Base-by-base conservation (phyloP, 2,888 invertebrate species). In the Blastobasis lacticolella region DNA sequence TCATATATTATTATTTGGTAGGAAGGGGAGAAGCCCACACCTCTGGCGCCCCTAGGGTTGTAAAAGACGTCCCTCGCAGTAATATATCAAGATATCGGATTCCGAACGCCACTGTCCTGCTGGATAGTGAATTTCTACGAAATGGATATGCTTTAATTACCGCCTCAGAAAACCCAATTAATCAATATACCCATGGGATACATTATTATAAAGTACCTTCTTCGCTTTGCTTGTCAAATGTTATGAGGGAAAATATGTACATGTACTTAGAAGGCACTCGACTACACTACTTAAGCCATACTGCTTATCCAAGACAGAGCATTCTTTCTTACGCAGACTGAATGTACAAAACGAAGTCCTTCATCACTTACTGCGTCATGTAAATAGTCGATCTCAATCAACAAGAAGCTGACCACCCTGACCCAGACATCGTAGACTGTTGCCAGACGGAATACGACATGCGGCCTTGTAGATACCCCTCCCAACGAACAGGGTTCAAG, bases 71-170 rank as follows among this genome's bases (percentile, higher is more conserved):
- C 76, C 82, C 68, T 62, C 62, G 63, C 60, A 23, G 69, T 71
- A 73, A 79, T 81, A 76, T 74, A 83, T 81, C 80, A 81, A 73
- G 80, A 79, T 83, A 83, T 80, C 74, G 75, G 62, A 75, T 79
- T 76, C 76, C 75, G 65, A 66, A 64, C 69, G 62, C 64, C 64
- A 60, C 38, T 53, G 61, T 55, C 61, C 66, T 67, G 63, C 69
- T 64, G 56, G 57, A 50, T 48, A 52, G 48, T 37, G 49, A 42
- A 46, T 48, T 23, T 23, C 38, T 48, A 64, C 63, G 67, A 67
- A 65, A 66, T 62, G 64, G 67, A 67, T 65, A 66, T 62, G 64
- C 56, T 23, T 1, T 23, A 23, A 23, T 23, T 23, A 23, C 23
- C 3, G 23, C 23, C 23, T 23, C 23, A 3, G 23, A 23, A 23